phyloP scores from a whole-genome alignment of 2,113 vertebrate genomes.

The Salvelinus sp. region DNA sequence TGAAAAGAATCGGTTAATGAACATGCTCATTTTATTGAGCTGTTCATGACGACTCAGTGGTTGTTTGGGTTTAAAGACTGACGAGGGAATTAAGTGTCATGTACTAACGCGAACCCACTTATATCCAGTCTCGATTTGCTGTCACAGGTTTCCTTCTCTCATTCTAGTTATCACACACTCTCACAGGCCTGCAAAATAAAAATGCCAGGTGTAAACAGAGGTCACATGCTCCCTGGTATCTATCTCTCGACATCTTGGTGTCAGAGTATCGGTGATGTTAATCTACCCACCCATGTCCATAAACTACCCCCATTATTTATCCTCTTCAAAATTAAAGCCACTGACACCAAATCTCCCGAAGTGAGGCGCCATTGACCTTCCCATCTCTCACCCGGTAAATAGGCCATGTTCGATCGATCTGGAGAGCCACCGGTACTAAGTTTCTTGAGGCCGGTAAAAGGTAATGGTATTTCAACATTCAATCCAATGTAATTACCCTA shows the following conservation, averaged over 20 bases:
- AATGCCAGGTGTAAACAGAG: neutral
- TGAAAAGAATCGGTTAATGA: no score
- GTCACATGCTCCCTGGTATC: neutral
- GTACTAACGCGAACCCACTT: neutral
- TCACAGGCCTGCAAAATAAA: no score
- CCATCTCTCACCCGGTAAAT: slow-evolving; percentile 49
- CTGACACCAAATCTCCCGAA: slow-evolving; percentile 43
- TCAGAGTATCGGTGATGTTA: slow-evolving; percentile 31
- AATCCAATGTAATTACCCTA: slow-evolving; percentile 63
- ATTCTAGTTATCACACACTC: neutral
- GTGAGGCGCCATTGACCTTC: slow-evolving; percentile 59
- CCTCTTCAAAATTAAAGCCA: slow-evolving; percentile 57
- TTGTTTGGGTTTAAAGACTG: neutral
- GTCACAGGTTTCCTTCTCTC: neutral
- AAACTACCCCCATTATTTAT: slow-evolving; percentile 56
- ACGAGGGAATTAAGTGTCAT: neutral
- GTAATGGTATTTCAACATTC: slow-evolving; percentile 62
- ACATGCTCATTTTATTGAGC: neutral
- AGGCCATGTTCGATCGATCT: slow-evolving; percentile 53
- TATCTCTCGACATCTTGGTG: slow-evolving; percentile 14
- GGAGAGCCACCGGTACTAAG: slow-evolving; percentile 59
- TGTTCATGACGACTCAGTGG: neutral
- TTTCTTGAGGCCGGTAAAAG: slow-evolving; percentile 50
- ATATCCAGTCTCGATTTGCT: neutral
- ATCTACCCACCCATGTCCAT: slow-evolving; percentile 48